Conservation (phyloP, 1,140 invertebrate species). For the Procambarus virginalis region DNA sequence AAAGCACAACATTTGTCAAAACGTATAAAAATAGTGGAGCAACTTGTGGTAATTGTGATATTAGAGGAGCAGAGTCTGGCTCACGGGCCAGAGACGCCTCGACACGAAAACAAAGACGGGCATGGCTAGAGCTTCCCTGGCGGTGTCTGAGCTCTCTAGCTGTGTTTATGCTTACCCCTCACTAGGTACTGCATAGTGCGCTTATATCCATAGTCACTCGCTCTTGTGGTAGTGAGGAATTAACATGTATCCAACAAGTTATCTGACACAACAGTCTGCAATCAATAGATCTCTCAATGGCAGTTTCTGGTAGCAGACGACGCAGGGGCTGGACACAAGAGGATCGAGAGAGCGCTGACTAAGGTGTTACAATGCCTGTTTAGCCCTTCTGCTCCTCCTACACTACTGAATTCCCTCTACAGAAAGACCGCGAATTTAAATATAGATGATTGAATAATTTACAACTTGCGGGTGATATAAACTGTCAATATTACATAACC, state of each 20-base stretch:
- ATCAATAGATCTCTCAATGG: slow-evolving; percentile 43
- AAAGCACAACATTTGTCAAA: neutral
- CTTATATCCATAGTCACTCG: neutral
- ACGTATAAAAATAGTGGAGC: neutral
- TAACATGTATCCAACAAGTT: neutral
- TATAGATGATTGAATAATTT: slow-evolving; percentile 22
- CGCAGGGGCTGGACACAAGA: neutral
- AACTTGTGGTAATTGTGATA: neutral
- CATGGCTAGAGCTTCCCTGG: neutral
- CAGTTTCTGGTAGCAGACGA: slow-evolving; percentile 31
- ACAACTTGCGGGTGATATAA: neutral
- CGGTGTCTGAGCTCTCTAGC: neutral
- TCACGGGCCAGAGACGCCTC: neutral
- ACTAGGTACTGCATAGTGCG: neutral
- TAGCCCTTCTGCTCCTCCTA: no score
- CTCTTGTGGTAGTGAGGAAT: neutral
- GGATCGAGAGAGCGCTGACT: neutral
- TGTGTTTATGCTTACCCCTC: neutral
- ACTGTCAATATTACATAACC: neutral
- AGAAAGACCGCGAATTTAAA: slow-evolving; percentile 26
- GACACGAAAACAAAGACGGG: neutral
- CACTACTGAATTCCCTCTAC: neutral
- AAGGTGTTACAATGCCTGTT: no score
- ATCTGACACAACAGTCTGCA: neutral
- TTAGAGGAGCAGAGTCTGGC: neutral